Evolutionary conservation across 2,888 invertebrate genomes (phyloP), one percentile per base, ranked within the genome.

Genomic region (Apantesis nais): DNA sequence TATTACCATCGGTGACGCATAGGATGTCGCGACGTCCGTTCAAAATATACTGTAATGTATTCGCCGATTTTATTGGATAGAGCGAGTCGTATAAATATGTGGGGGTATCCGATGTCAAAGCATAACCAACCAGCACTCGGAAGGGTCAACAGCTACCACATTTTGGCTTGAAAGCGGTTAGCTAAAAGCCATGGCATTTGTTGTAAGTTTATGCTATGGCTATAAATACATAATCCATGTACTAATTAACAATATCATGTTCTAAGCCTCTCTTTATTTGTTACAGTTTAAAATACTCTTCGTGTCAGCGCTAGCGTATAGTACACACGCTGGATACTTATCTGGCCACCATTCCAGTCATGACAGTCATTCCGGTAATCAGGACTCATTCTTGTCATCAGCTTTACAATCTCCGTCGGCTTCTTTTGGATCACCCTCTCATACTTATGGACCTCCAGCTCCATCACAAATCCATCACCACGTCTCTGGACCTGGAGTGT

Each of bases 181-280:
- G 95, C 95, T 95, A 93, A 89, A 82, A 94, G 95, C 94, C 94
- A 95, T 95, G 94, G 92, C 93, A 86, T 94, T 92, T 89, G 85
- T 93, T 91, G 95, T 95, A 92, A 95, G 95, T 95, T 82, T 48
- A 60, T 22, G 14, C 44, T 62, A 82, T 78, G 67, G 74, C 62
- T 79, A 74, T 71, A 78, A 68, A 78, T 44, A 58, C 65, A 29
- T 52, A 34, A 68, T 58, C 16, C 52, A 55, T 34, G 62, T 60
- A 8, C 37, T 31, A 63, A 2, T 12, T 31, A 67, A 25, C 1
- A 48, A 60, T 19, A 67, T 25, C 31, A 44, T 19, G 65, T 71
- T 74, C 61, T 81, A 73, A 81, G 25, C 31, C 69, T 37, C 31
- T 1, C 68, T 74, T 52, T 66, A 63, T 77, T 88, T 91, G 81